Conservation (phyloP, 1,140 invertebrate genomes). For the Ceratina australensis region DNA sequence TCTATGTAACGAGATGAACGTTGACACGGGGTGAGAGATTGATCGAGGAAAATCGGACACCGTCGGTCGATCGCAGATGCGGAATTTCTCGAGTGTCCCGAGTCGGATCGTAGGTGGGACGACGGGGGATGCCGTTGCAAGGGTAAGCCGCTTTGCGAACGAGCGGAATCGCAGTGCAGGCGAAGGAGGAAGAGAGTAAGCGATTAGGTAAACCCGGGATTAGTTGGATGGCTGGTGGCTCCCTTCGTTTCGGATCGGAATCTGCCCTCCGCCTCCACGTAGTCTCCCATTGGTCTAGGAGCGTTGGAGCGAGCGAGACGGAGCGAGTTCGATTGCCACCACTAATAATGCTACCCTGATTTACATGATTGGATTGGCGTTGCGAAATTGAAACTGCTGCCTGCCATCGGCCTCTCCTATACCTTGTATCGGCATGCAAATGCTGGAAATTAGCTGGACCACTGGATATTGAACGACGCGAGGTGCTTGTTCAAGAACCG, state of each 20-base stretch:
- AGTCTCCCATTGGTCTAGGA: constrained; percentile 52
- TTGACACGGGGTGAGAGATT: no score
- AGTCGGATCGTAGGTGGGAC: constrained; percentile 27
- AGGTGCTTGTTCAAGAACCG: background rate
- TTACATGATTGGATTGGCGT: constrained; percentile 80
- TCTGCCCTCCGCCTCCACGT: constrained; percentile 34
- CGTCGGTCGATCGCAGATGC: constrained; percentile 37
- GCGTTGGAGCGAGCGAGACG: constrained; percentile 42
- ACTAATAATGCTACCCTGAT: constrained; percentile 78
- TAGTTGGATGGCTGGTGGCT: constrained; percentile 72
- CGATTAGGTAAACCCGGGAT: constrained; percentile 80
- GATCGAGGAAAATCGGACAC: constrained; percentile 28
- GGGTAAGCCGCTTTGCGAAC: constrained; percentile 78
- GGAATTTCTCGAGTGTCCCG: constrained; percentile 40
- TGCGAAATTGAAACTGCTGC: constrained; percentile 78
- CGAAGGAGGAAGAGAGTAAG: constrained; percentile 66
- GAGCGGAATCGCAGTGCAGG: constrained; percentile 67
- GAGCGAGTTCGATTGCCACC: constrained; percentile 72
- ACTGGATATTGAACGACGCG: constrained; percentile 9
- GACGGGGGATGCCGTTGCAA: constrained; percentile 70
- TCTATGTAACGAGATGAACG: no score
- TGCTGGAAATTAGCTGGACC: constrained; percentile 52
- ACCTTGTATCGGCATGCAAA: constrained; percentile 55
- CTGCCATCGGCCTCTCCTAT: constrained; percentile 3
- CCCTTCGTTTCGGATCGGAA: constrained; percentile 63